Evolutionary conservation across 1,140 invertebrate species (phyloP), one percentile per base, ranked within the genome.

Genomic region (Penaeus indicus): DNA sequence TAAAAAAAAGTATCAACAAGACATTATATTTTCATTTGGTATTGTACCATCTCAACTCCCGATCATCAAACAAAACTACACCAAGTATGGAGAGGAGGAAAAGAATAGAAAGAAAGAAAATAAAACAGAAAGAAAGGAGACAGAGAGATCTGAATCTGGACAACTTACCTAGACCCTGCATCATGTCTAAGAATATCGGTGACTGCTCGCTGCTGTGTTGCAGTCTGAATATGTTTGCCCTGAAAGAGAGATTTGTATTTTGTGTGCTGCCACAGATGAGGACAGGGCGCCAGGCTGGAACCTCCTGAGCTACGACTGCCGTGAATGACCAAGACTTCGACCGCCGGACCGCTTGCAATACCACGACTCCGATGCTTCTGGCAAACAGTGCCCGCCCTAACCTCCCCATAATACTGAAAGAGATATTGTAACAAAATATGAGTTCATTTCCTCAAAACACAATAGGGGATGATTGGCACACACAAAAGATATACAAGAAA

Each of bases 351-450:
- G 78, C 81, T 88, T 61, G 79, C 87, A 54, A 88, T 88, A 61
- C 87, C 87, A 63, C 87, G 87, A 84, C 87, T 88, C 87, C 87
- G 38, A 88, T 88, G 87, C 87, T 88, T 88, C 87, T 88, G 62
- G 87, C 87, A n/a, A 88, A 88, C 87, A 88, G 87, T 88, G 81
- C 87, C 87, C n/a, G n/a, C 61, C 87, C 87, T 88, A 88, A 84
- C 84, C 87, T 88, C 87, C 87, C 87, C 87, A 88, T 88, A 88
- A 83, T 88, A 88, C 72, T 88, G 87, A 32, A 84, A 86, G 19
- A n/a, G 11, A 64, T 22, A 77, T 8, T 62, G 11, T 42, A 25
- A 61, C 22, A 22, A 25, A n/a, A 2, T 16, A 54, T 54, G 10
- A 54, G n/a, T n/a, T 54, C 0, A 54, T 16, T 8, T 54, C 11